Percentiles rank a stretch among this genome's conserved stretches.
Evolutionary conservation across 2,797 vertebrate genomes (phyloP).

Genomic region (Epinephelus malabaricus): DNA sequence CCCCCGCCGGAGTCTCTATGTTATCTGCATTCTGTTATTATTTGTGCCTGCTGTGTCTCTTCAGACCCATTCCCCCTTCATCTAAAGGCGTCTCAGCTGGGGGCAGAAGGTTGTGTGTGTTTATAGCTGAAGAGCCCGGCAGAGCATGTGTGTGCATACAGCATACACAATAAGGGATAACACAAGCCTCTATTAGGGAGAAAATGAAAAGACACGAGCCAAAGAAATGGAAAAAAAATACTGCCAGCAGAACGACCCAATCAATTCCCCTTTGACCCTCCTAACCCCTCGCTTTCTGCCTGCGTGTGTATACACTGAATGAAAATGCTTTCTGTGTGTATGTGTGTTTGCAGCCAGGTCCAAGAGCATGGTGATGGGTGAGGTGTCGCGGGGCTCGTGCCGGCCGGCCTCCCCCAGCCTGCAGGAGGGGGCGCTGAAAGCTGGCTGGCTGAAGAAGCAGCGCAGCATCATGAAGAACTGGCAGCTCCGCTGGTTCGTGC

Average conservation of each 20-base stretch:
- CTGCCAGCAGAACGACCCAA: not conserved
- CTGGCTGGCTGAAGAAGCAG: constrained; percentile 96
- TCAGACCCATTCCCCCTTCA: constrained; percentile 43
- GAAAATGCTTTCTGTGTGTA: constrained; percentile 14
- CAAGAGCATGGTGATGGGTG: constrained; percentile 97
- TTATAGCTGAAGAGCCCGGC: constrained; percentile 13
- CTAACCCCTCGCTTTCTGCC: not conserved
- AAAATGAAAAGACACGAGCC: constrained; percentile 34
- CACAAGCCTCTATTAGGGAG: constrained; percentile 20
- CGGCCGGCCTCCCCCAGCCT: constrained; percentile 83
- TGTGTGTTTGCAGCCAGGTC: constrained; percentile 87
- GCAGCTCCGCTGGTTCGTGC: constrained; percentile 96
- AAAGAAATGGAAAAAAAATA: constrained; percentile 6
- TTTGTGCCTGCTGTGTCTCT: constrained; percentile 53
- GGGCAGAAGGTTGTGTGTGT: constrained; percentile 53
- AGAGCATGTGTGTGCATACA: constrained; percentile 33
- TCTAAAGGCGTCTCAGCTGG: constrained; percentile 39
- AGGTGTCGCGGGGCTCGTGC: constrained; percentile 85
- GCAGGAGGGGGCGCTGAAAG: constrained; percentile 90
- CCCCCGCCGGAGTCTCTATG: constrained; percentile 11
- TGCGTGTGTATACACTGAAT: not conserved
- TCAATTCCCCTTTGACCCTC: constrained; percentile 18
- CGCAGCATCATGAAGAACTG: constrained; percentile 97
- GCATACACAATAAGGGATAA: constrained; percentile 52
- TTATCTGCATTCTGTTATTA: constrained; percentile 54